Percentiles rank a stretch among this genome's conserved stretches.
phyloP scores from a whole-genome alignment of 2,113 vertebrate genomes.

The Poecile atricapillus region DNA sequence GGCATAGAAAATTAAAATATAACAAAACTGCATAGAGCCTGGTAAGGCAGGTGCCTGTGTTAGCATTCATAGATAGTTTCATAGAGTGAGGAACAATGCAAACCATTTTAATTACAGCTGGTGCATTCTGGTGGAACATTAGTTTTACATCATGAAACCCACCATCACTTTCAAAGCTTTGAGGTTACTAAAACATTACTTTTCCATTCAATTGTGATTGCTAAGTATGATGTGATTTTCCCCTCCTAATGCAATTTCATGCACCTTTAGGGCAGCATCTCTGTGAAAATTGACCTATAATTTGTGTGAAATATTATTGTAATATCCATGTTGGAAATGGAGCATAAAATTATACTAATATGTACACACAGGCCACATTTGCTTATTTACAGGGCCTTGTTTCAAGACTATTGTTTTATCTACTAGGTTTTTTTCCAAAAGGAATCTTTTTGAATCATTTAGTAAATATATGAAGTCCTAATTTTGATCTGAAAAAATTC shows the following conservation, averaged over 20 bases:
- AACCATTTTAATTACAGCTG: background rate
- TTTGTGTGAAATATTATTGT: slow-evolving; percentile 42
- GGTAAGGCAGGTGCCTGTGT: background rate
- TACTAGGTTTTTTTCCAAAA: background rate
- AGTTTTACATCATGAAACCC: background rate
- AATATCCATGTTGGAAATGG: slow-evolving; percentile 28
- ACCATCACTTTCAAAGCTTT: background rate
- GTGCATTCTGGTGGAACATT: background rate
- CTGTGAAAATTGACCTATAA: slow-evolving; percentile 30
- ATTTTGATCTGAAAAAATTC: background rate
- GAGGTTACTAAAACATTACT: background rate
- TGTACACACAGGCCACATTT: background rate
- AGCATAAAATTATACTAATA: slow-evolving; percentile 37
- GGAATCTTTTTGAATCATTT: background rate
- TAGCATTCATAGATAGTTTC: background rate
- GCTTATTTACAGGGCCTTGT: background rate
- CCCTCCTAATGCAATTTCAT: background rate
- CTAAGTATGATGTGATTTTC: background rate
- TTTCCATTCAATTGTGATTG: background rate
- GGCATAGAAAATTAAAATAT: background rate
- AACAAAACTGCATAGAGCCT: background rate
- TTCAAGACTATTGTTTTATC: background rate
- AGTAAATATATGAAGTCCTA: background rate
- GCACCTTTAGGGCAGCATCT: slow-evolving; percentile 37
- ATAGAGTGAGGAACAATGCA: background rate